Percentiles rank a stretch among this genome's conserved stretches.
Conservation (phyloP, 2,113 vertebrate genomes). For the Desmodus rotundus region DNA sequence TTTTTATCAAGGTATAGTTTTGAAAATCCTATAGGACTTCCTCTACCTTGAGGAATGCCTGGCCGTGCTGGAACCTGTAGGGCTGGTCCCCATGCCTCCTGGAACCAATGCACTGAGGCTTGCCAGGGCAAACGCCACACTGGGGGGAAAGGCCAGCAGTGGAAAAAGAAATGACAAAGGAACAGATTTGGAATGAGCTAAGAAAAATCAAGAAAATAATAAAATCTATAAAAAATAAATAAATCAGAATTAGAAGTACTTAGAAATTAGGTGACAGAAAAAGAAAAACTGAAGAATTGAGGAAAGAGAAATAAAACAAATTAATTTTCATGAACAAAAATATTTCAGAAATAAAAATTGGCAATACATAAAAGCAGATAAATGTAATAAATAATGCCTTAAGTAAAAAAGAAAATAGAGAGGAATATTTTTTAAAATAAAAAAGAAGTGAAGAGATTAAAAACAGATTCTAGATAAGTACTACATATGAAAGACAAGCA, state of each 20-base stretch:
- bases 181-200: not conserved
- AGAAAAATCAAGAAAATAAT: not conserved
- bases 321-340: not conserved
- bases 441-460: not conserved
- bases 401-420: not conserved
- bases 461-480: not conserved
- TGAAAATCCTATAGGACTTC: no score
- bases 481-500: not conserved
- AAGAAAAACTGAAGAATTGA: not conserved
- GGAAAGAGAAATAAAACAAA: not conserved
- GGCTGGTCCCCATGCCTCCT: not conserved
- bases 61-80: not conserved
- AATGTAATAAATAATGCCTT: not conserved
- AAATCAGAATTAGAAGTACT: not conserved
- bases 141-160: not conserved
- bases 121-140: not conserved
- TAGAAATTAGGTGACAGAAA: not conserved
- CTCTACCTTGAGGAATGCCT: not conserved
- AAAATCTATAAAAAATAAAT: not conserved
- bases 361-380: not conserved
- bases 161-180: not conserved
- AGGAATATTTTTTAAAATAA: not conserved
- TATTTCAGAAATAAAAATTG: slow-evolving; percentile 21
- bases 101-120: not conserved
- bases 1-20: not conserved